Evolutionary conservation across 2,888 invertebrate species (phyloP), one percentile per base, ranked within the genome.

Genomic region (Cosmopolites sordidus): DNA sequence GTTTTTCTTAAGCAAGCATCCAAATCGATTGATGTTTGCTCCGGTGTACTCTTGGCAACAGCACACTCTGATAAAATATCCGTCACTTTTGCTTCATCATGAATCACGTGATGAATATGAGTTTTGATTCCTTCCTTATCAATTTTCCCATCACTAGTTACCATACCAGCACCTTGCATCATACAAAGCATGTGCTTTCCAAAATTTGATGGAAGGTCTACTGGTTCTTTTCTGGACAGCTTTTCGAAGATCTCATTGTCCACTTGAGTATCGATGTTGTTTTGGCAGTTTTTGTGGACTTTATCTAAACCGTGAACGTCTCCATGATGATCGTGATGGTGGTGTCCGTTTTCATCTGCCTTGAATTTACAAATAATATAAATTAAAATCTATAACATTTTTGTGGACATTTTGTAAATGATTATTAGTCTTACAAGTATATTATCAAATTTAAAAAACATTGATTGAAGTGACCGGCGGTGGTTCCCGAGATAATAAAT

Each of bases 121-220:
- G 37, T 46, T 37, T 41, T 57, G 11, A 57, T 18, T n/a, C 46
- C 43, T n/a, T 47, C 57, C 5, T 29, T 38, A 12, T 37, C 47
- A 4, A 54, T 30, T 15, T 50, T 47, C 1, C 57, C 57, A 3
- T 54, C 54, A 2, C 16, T 43, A 8, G 43, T 30, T 1, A 49
- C 6, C 8, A 49, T 6, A 2, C 22, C 27, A 16, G 54, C 5
- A 29, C 29, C 46, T 16, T 57, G 50, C 14, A 33, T 16, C 45
- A 57, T 38, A 22, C 57, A 57, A 3, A 43, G 22, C 9, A 46
- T n/a, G 14, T 54, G 54, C 42, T 54, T 50, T 1, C 22, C 22
- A 12, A 42, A 49, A 12, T 45, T 49, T 2, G 30, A 41, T 16
- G 49, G 45, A 14, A 42, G 6, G 2, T 40, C 38, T 11, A 41